Evolutionary conservation across 2,113 vertebrate species (phyloP), one percentile per base, ranked within the genome.

Genomic region (Apodemus sylvaticus): DNA sequence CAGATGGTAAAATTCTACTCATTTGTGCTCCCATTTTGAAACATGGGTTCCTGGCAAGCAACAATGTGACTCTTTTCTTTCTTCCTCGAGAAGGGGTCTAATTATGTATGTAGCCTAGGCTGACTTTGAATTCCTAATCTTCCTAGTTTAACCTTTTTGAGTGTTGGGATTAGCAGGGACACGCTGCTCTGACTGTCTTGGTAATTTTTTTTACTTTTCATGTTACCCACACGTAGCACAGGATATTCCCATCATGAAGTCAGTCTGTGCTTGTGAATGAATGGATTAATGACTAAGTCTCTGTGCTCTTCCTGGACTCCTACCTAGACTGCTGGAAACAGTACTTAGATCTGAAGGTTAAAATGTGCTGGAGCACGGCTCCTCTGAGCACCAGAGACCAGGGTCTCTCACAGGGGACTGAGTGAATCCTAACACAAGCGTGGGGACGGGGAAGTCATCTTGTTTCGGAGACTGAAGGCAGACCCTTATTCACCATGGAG

Each of bases 311-410:
- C 45, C 26, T 85, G 42, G 70, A n/a, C 42, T 81, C 12, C 70
- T 93, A 62, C 77, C 77, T 81, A 48, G 71, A 70, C 74, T 77
- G 68, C 29, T 82, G 45, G 45, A 94, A 87, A 93, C 48, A 87
- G 85, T 79, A 88, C 48, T 60, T 66, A 66, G 51, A 91, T 87
- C 60, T 62, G 68, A 70, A 96, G 39, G 48, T 70, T 1, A 29
- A 83, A 66, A 78, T 45, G 60, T 36, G 51, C 26, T 53, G 7
- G 4, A 70, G 8, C 73, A 68, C 16, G 26, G 48, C 77, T 87
- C n/a, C 39, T 83, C 34, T 83, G 31, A 51, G 42, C 16, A 36
- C n/a, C 64, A 9, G 20, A 14, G 14, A 36, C 83, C 16, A 89
- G 42, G 6, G 48, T 51, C 55, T 86, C 53, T 96, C 10, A 73